phyloP scores from a whole-genome alignment of 2,888 invertebrate species.

The Trissoscelio sp. region DNA sequence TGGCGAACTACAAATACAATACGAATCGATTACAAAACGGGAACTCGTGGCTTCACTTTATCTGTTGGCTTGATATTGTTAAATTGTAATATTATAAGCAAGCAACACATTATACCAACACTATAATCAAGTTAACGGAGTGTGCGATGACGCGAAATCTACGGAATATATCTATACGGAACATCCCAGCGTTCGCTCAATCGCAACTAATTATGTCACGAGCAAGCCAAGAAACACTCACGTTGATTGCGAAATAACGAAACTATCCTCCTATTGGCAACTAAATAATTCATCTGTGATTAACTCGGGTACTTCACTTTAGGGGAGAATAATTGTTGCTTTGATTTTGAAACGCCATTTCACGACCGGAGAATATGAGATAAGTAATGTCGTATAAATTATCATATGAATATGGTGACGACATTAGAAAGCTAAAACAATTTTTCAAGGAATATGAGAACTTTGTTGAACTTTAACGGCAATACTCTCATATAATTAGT shows the following conservation, averaged over 20 bases:
- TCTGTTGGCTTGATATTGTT: slow-evolving; percentile 7
- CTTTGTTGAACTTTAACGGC: no score
- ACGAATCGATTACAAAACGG: slow-evolving; percentile 26
- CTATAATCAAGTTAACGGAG: slow-evolving; percentile 44
- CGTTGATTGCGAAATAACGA: slow-evolving; percentile 44
- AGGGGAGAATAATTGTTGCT: slow-evolving; percentile 38
- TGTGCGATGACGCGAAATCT: slow-evolving; percentile 32
- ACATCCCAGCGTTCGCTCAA: slow-evolving; percentile 33
- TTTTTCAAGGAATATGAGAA: neutral
- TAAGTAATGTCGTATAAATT: slow-evolving; percentile 37
- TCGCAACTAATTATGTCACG: slow-evolving; percentile 63
- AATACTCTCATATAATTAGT: no score
- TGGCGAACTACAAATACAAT: slow-evolving; percentile 13
- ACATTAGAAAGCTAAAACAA: slow-evolving; percentile 25
- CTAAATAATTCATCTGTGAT: slow-evolving; percentile 62
- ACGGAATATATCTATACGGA: slow-evolving; percentile 18
- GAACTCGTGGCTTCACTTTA: neutral
- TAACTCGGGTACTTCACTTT: slow-evolving; percentile 47
- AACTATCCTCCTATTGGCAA: slow-evolving; percentile 47
- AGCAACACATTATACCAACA: slow-evolving; percentile 38
- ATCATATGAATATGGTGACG: slow-evolving; percentile 44
- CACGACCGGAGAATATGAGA: slow-evolving; percentile 12
- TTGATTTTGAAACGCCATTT: slow-evolving; percentile 44
- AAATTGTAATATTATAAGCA: slow-evolving; percentile 40
- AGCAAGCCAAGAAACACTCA: slow-evolving; percentile 43